phyloP scores from a whole-genome alignment of 2,797 vertebrate species.

The Sebastolobus alascanus region DNA sequence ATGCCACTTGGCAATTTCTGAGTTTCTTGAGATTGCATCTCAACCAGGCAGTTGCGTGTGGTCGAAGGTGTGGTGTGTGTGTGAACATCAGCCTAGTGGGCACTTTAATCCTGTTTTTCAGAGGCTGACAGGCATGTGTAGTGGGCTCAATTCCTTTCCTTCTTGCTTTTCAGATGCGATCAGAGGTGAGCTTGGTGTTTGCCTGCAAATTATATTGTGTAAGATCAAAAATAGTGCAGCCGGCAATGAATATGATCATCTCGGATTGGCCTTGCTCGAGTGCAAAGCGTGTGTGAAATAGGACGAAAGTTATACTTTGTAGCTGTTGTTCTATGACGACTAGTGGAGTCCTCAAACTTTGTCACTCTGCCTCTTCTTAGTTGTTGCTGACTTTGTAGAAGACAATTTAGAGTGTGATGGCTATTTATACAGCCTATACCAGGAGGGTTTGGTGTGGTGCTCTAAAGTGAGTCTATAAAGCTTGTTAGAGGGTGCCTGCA shows the following conservation, averaged over 20 bases:
- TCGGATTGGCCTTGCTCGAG: conserved; percentile 17
- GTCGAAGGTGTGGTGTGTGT: background rate
- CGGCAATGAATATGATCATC: background rate
- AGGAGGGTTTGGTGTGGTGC: conserved; percentile 13
- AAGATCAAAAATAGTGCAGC: conserved; percentile 27
- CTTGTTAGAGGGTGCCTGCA: conserved; percentile 45
- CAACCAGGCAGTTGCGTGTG: background rate
- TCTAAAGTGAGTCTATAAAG: conserved; percentile 20
- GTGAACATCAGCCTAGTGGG: background rate
- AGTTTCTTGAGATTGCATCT: conserved; percentile 1
- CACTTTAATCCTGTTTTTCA: conserved; percentile 23
- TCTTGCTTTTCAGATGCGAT: conserved; percentile 20
- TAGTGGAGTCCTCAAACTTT: conserved; percentile 11
- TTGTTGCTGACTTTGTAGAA: conserved; percentile 31
- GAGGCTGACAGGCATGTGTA: background rate
- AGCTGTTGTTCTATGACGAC: background rate
- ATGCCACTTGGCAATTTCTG: background rate
- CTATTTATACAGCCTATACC: conserved; percentile 23
- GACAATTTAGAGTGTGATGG: conserved; percentile 17
- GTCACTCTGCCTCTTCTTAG: conserved; percentile 8
- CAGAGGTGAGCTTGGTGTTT: conserved; percentile 29
- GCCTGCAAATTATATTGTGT: conserved; percentile 15
- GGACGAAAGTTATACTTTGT: conserved; percentile 16
- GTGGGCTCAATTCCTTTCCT: background rate
- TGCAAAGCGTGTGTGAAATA: conserved; percentile 22